Conservation (phyloP, 2,113 vertebrate genomes). For the Trematomus loennbergii region DNA sequence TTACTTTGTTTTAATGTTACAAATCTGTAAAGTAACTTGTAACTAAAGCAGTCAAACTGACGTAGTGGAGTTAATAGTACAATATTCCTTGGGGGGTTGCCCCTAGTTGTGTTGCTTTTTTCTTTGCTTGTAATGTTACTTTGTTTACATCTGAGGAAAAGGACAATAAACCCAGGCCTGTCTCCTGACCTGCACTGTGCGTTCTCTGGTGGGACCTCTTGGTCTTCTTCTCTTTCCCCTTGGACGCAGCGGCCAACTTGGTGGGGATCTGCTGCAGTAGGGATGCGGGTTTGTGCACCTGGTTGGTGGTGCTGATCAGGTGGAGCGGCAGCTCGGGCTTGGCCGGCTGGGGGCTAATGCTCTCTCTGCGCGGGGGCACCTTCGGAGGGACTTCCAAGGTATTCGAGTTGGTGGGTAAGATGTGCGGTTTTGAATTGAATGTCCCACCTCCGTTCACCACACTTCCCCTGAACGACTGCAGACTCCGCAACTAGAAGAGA, state of each 20-base stretch:
- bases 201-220: conserved; percentile 88
- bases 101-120: too few species aligned
- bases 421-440: conserved; percentile 37
- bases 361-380: conserved; percentile 87
- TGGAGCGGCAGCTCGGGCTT: conserved; percentile 90
- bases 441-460: conserved; percentile 51
- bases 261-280: conserved; percentile 96
- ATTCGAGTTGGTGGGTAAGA: conserved; percentile 36
- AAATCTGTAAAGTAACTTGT: too few species aligned
- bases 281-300: conserved; percentile 84
- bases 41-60: too few species aligned
- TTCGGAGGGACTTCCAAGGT: conserved; percentile 83
- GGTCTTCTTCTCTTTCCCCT: conserved; percentile 87
- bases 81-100: too few species aligned
- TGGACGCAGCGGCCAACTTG: conserved; percentile 88
- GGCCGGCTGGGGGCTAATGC: conserved; percentile 56
- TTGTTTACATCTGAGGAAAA: too few species aligned
- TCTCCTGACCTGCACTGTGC: conserved; percentile 88
- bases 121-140: not conserved
- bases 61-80: too few species aligned
- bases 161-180: not conserved
- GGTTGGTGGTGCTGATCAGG: conserved; percentile 91
- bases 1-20: too few species aligned
- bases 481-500: conserved; percentile 43
- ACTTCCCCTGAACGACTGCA: conserved; percentile 85